Evolutionary conservation across 1,140 invertebrate genomes (phyloP), one percentile per base, ranked within the genome.

Genomic region (Trachymyrmex cornetzi): DNA sequence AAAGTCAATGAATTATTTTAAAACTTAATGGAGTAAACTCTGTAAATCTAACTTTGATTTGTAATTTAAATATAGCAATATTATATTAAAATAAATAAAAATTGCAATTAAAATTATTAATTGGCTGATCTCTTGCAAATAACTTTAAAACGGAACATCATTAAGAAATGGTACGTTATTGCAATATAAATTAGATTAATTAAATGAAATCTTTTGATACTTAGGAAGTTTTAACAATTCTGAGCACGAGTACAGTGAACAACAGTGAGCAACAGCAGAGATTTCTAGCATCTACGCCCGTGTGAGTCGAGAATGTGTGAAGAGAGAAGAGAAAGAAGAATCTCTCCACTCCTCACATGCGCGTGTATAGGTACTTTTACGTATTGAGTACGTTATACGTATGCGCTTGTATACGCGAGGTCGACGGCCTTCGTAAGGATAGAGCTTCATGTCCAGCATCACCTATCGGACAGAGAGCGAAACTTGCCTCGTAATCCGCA

Each of bases 361-460:
- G 24, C 75, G 69, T 82, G 77, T 77, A 77, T 82, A 71, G 57
- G 53, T 75, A 84, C 72, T 90, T 74, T 24, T 50, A 72, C 9
- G 7, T 61, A 57, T 75, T 30, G 66, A 50, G 57, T 71, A 77
- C 63, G 63, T 44, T 44, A 44, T 71, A 69, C 67, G 69, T 87
- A 77, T 34, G 50, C 63, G 69, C 71, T 87, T 88, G 66, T 90
- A 90, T 86, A 85, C 48, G 63, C 63, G 92, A 85, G 95, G 94
- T 95, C 94, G 94, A 93, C 91, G 94, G 92, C 94, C 95, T 94
- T 92, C 90, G 48, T 88, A 92, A 94, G 93, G 94, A 95, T 94
- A 93, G 91, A 81, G 92, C 88, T 89, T 85, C 91, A 93, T 92
- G 92, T 90, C 89, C 94, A 94, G 94, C 94, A 94, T 94, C 94